Percentiles rank a stretch among this genome's conserved stretches.
These are phyloP conservation scores for Mellivora capensis DNA, from an alignment of 2,113 vertebrate genomes.

Conservation along the genomic window DNA sequence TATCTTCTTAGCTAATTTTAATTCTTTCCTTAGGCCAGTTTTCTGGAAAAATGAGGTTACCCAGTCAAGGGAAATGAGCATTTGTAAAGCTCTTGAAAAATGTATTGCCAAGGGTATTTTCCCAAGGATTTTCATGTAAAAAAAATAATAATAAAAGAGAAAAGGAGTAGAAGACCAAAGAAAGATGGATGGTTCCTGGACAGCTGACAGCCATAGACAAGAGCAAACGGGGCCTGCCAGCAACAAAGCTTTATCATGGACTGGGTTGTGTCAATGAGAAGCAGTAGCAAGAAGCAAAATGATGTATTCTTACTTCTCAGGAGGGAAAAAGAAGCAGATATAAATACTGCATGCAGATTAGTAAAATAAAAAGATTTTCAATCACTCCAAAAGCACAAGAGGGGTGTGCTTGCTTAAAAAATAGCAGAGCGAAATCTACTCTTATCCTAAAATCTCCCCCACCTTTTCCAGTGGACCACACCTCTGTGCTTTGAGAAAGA, in stretches of 20 bases:
- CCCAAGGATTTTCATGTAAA: background rate
- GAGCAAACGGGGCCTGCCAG: background rate
- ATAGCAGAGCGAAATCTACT: background rate
- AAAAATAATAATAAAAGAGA: background rate
- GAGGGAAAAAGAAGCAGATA: background rate
- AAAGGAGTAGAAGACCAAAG: background rate
- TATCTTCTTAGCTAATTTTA: conserved; percentile 34
- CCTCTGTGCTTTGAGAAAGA: background rate
- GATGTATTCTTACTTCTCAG: background rate
- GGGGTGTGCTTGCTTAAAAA: background rate
- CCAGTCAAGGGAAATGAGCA: background rate
- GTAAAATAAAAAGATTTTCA: conserved; percentile 41
- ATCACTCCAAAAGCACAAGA: background rate
- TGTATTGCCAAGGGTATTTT: background rate
- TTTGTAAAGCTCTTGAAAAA: background rate
- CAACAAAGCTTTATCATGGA: background rate
- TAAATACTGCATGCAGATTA: background rate
- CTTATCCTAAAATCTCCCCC: background rate
- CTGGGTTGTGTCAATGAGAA: background rate
- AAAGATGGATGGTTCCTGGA: background rate
- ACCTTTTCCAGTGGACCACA: background rate
- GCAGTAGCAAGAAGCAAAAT: background rate
- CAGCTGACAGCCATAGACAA: background rate
- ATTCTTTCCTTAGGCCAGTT: conserved; percentile 34
- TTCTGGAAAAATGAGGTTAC: background rate